Conservation (phyloP, 2,888 invertebrate genomes). For the Epirrhoe alternata region DNA sequence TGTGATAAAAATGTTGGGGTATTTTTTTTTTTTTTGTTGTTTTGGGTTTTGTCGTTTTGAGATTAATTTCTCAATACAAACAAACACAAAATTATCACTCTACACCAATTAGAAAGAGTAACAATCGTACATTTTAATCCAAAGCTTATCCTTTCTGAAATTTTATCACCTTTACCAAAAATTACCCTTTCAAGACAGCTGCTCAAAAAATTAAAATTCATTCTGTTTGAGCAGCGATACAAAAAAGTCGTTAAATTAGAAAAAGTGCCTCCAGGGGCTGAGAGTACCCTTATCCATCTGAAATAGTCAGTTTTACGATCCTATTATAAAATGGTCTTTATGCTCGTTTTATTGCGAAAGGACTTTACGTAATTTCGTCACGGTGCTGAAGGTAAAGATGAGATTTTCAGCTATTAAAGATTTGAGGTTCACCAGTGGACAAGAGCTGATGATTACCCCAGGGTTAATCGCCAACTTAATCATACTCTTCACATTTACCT, state of each 20-base stretch:
- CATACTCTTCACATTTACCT: background rate
- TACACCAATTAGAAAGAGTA: too few relatives aligned
- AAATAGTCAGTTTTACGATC: slow-evolving; percentile 76
- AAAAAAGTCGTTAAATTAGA: slow-evolving; percentile 77
- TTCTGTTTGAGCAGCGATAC: slow-evolving; percentile 63
- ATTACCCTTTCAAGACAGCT: slow-evolving; percentile 53
- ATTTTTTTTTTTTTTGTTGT: too few relatives aligned
- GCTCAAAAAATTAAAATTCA: slow-evolving; percentile 60
- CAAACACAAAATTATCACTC: too few relatives aligned
- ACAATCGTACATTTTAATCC: background rate
- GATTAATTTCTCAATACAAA: too few relatives aligned
- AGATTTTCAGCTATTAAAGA: slow-evolving; percentile 76
- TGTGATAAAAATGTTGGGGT: too few relatives aligned
- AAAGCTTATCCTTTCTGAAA: background rate
- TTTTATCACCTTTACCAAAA: slow-evolving; percentile 10
- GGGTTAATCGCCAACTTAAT: too few relatives aligned
- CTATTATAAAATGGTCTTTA: slow-evolving; percentile 85
- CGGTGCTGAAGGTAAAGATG: slow-evolving; percentile 72
- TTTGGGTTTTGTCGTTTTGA: too few relatives aligned
- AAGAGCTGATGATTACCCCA: background rate
- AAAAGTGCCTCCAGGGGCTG: slow-evolving; percentile 61
- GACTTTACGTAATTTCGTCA: slow-evolving; percentile 83
- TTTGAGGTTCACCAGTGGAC: slow-evolving; percentile 45
- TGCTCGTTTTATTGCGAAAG: slow-evolving; percentile 81
- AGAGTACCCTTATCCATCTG: slow-evolving; percentile 56